Base-by-base conservation (phyloP, 1,140 invertebrate genomes). In the Euwallacea similis region DNA sequence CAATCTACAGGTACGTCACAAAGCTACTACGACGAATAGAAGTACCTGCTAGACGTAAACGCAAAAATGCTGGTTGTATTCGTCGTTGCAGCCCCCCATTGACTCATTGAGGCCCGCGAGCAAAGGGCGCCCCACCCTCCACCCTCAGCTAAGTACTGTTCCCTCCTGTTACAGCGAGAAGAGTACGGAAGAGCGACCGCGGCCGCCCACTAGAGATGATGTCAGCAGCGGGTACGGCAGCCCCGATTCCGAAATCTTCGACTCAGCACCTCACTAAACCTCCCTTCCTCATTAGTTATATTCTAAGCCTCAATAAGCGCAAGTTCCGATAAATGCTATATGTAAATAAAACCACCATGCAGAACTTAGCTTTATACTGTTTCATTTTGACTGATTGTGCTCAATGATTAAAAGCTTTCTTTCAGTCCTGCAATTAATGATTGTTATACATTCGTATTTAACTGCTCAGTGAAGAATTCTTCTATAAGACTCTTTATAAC, bases 141-240 rank as follows among this genome's bases (percentile, higher is more conserved):
- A 15, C 42, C 9, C 65, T 55, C 53, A 15, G 65, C 55, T 67
- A 67, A 67, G 64, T 21, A 63, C 42, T 42, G 16, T 76, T 68
- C 53, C 53, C 47, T 79, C 80, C 74, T 81, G 78, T 81, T 81
- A 79, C 79, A 82, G 80, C 80, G 80, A 79, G 81, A 81, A 71
- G 83, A 82, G 7, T 83, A 83, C 73, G 81, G 81, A 46, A 7
- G 81, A 76, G 53, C 71, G 81, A 79, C 68, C 79, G 84, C 73
- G 75, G 72, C 76, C 53, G 85, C 85, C 74, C 85, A 86, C 77
- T 85, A 86, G 84, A 79, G 86, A 87, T 74, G 87, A 87, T 78
- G 86, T 85, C 7, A 87, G 85, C 76, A 87, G 85, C 78, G 86
- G 86, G 8, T 88, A 87, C 81, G 87, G 86, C 70, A 88, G 87